These are phyloP conservation scores for Chrysina gloriosa DNA, from an alignment of 2,888 invertebrate species.

Conservation along the genomic window DNA sequence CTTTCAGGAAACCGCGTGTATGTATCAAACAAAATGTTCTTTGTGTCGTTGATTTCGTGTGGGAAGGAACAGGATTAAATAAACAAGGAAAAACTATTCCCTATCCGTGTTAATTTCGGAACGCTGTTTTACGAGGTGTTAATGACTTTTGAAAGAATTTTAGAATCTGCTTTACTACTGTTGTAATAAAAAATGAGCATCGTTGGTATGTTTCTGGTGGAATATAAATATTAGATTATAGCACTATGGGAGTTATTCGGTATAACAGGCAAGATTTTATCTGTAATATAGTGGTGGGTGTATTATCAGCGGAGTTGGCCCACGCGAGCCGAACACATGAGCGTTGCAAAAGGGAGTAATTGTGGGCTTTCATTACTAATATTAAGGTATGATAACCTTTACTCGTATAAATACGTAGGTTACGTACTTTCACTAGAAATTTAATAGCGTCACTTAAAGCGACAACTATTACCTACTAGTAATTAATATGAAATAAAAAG, in stretches of 20 bases:
- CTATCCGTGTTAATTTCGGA: slow-evolving; percentile 24
- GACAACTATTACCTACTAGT: too few species aligned
- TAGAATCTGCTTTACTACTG: slow-evolving; percentile 17
- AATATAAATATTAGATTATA: slow-evolving; percentile 22
- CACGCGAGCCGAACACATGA: too few species aligned
- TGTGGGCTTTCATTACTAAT: too few species aligned
- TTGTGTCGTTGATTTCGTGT: not conserved
- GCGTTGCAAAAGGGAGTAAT: too few species aligned
- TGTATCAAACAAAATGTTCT: slow-evolving; percentile 5
- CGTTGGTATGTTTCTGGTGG: not conserved
- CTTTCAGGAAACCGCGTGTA: slow-evolving; percentile 26
- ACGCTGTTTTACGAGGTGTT: slow-evolving; percentile 28
- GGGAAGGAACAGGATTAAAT: not conserved
- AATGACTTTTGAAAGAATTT: slow-evolving; percentile 23
- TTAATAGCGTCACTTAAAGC: too few species aligned
- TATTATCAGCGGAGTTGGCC: too few species aligned
- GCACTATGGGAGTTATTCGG: not conserved
- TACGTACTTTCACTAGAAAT: too few species aligned
- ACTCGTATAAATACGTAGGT: too few species aligned
- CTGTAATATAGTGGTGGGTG: too few species aligned
- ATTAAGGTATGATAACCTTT: too few species aligned
- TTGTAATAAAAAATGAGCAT: slow-evolving; percentile 9
- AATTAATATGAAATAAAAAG: too few species aligned
- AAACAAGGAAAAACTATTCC: not conserved
- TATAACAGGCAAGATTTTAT: too few species aligned